Evolutionary conservation across 2,888 invertebrate genomes (phyloP), one percentile per base, ranked within the genome.

Genomic region (Drosophila macrothrix): DNA sequence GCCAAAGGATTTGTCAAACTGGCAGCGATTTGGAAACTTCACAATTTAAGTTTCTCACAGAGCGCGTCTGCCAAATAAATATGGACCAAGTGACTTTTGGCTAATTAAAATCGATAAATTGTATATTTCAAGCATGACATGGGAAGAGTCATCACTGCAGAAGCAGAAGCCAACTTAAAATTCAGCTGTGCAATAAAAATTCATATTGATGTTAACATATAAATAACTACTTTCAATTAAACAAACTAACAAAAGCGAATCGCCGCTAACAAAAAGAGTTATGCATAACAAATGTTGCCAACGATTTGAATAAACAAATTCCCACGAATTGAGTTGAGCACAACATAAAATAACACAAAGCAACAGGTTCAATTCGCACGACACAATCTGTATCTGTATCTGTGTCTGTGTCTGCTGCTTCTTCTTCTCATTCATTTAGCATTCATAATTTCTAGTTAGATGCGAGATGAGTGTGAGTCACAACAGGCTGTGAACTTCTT

Each of bases 181-280:
- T 83, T 81, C 70, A 68, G 54, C 50, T 55, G 56, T 55, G 67
- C 46, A 35, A 54, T 35, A 54, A 55, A 78, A 71, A 80, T 78
- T 78, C 85, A 90, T 88, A 88, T 77, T 68, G 79, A 76, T 74
- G 73, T 88, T 68, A 90, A 72, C 85, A 85, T 73, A 84, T 84
- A 90, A 90, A 90, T 91, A 90, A 85, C 78, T 88, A 87, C 75
- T 66, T 83, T 81, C 84, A 88, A 90, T 88, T 85, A 88, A 85
- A 88, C 85, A 79, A 63, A n/a, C 78, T 73, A 75, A 78, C 62
- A 86, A 90, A 78, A 61, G 74, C 83, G 70, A 73, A 53, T 59
- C 60, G 68, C 62, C 65, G 67, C 60, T 54, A 76, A 84, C 81
- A 78, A 84, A 46, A 78, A 83, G 88, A 88, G 80, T 82, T 86